Evolutionary conservation across 2,113 vertebrate species (phyloP).

Genomic region (Panurus biarmicus): DNA sequence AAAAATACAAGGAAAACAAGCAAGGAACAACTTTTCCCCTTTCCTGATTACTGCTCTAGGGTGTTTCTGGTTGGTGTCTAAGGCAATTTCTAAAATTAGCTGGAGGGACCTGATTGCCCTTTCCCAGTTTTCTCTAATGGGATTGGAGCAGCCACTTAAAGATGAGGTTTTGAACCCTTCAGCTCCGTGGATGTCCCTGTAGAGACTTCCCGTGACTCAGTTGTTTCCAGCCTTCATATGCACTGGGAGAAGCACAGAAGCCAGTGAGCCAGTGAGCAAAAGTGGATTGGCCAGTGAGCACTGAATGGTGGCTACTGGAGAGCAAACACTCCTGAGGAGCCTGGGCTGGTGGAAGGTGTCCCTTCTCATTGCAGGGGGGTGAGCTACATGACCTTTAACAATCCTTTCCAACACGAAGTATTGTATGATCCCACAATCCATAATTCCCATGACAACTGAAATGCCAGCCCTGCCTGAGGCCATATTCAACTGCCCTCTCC

Average conservation of each 20-base stretch:
- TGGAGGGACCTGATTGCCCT: neutral
- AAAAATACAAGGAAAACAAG: neutral
- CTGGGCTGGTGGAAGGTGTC: neutral
- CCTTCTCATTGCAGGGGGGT: neutral
- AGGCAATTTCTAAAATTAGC: neutral
- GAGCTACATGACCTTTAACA: neutral
- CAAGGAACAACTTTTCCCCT: neutral
- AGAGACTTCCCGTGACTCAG: neutral
- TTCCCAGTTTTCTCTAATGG: neutral
- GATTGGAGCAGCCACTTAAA: neutral
- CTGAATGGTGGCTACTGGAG: fast-evolving
- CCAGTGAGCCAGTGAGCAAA: too few species aligned
- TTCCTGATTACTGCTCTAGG: neutral
- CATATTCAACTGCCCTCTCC: fast-evolving
- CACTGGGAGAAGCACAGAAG: too few species aligned
- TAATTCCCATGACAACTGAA: neutral
- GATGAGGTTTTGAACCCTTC: neutral
- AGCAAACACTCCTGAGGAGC: neutral
- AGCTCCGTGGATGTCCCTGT: neutral
- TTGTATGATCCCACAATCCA: neutral
- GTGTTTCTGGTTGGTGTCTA: neutral
- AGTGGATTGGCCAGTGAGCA: neutral
- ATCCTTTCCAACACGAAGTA: neutral
- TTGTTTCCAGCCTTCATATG: neutral
- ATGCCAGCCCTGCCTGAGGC: neutral